Conservation (phyloP, 1,140 invertebrate genomes). For the Tetranychus urticae region DNA sequence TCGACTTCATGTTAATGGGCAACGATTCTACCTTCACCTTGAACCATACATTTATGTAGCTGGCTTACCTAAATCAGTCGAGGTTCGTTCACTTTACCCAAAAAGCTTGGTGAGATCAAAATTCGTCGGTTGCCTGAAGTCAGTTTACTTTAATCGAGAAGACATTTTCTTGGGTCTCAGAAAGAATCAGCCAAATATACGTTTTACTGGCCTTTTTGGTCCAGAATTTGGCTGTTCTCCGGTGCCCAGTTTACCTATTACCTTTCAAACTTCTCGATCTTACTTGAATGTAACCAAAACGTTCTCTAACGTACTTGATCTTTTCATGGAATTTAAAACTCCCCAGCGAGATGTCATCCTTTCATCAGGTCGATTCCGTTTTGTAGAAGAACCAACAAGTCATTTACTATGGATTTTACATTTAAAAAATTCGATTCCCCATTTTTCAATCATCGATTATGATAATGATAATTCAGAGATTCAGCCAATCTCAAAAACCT, state of each 20-base stretch:
- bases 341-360: background rate
- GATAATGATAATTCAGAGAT: background rate
- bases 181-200: constrained; percentile 31
- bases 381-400: background rate
- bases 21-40: constrained; percentile 52
- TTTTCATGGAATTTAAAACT: background rate
- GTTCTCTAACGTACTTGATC: background rate
- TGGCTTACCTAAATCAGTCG: background rate
- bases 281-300: background rate
- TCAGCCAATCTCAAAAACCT: background rate
- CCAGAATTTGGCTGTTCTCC: constrained; percentile 47
- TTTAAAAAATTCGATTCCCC: background rate
- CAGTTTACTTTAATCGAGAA: constrained; percentile 74
- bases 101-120: constrained; percentile 20
- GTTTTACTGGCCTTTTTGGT: constrained; percentile 39
- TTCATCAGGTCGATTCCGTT: background rate
- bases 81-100: background rate
- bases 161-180: constrained; percentile 63
- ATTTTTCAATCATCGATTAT: background rate
- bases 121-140: constrained; percentile 58
- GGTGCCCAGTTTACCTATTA: background rate
- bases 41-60: constrained; percentile 39
- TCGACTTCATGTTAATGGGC: constrained; percentile 29
- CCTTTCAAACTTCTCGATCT: background rate
- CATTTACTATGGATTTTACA: background rate